A percentile compares a stretch with the other conserved stretches of the same genome.
Conservation (phyloP, 2,113 vertebrate genomes). For the Calyptommatus sinebrachiatus region DNA sequence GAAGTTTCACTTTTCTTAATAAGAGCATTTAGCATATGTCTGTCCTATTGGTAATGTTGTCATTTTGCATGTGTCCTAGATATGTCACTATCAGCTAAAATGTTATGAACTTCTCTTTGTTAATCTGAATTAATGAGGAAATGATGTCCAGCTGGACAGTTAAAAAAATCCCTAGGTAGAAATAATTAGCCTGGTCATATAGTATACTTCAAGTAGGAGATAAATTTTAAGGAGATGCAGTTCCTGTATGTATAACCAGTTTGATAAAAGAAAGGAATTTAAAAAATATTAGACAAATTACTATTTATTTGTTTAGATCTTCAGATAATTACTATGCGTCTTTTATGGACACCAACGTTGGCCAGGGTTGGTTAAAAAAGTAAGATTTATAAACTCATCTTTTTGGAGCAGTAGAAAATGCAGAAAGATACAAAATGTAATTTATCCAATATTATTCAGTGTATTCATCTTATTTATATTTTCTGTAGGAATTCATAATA, state of each 20-base stretch:
- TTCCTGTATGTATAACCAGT: neutral
- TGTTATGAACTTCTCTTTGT: conserved; percentile 16
- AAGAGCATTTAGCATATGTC: conserved; percentile 32
- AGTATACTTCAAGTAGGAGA: neutral
- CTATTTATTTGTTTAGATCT: neutral
- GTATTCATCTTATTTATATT: no score
- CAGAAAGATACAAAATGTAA: no score
- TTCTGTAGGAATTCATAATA: no score
- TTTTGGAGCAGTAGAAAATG: no score
- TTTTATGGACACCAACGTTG: no score
- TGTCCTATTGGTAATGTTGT: conserved; percentile 18
- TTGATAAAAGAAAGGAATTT: no score
- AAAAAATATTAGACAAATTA: neutral
- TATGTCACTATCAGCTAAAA: conserved; percentile 54
- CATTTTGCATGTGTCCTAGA: conserved; percentile 48
- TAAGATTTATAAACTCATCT: no score
- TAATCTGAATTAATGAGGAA: conserved; percentile 62
- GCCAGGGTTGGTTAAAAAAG: no score
- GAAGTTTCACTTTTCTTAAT: conserved; percentile 39
- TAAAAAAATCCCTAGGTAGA: conserved; percentile 21
- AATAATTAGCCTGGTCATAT: neutral
- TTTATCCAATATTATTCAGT: no score
- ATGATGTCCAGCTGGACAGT: conserved; percentile 30
- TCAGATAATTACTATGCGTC: no score
- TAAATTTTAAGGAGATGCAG: neutral